Base-by-base conservation (phyloP, 2,888 invertebrate species). In the Gryllus longicercus region DNA sequence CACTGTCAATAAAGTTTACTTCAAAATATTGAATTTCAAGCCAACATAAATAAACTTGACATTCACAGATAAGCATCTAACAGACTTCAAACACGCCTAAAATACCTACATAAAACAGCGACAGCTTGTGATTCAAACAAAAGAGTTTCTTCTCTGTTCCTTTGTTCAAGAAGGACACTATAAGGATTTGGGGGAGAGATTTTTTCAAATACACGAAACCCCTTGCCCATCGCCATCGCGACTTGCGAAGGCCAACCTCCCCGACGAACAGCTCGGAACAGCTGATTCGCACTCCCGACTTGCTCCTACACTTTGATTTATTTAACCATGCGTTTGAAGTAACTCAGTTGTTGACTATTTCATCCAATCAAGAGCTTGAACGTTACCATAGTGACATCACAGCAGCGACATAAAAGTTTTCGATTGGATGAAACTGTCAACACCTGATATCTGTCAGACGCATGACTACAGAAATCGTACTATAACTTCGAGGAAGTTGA, bases 101-200 rank as follows among this genome's bases (percentile, higher is more conserved):
- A 14, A 51, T 82, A 89, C 92, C 90, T 89, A 93, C 93, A 91
- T 78, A 96, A 88, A 77, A 94, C 92, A 51, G 97, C 97, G 38
- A 97, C 95, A 49, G 96, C 96, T 87, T 95, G 94, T 50, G 96
- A 96, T 88, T 98, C 97, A 86, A 98, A 96, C 82, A 98, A 90
- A 79, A 98, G 90, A 63, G 96, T 94, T 83, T 95, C 94, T 85
- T 94, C 94, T 88, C 94, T 94, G 87, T 94, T 93, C 86, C 96
- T 92, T 86, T 96, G 95, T 87, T 97, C 97, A 84, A 98, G 88
- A 83, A 98, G 90, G 82, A 98, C 91, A 87, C 96, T 96, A 86
- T 96, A 96, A 16, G 96, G 96, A 86, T 92, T 93, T 79, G 95
- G 94, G 74, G 95, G 93, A 84, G 93, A 92, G 82, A 94, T 92